Percentiles rank a stretch among this genome's conserved stretches.
These are phyloP conservation scores for Pogoniulus pusillus DNA, from an alignment of 2,797 vertebrate species.

Conservation along the genomic window DNA sequence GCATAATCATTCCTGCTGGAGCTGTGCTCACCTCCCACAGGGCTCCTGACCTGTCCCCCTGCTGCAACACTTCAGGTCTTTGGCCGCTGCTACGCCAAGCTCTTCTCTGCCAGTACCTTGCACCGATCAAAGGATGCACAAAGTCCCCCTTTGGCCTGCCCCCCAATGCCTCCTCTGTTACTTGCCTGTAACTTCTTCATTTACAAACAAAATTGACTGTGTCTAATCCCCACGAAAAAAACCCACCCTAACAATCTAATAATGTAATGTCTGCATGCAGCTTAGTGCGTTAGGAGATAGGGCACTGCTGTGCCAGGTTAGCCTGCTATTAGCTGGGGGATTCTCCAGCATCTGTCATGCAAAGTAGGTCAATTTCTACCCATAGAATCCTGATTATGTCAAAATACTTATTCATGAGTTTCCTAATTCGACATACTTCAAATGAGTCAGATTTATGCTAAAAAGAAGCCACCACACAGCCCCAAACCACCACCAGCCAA, in stretches of 20 bases:
- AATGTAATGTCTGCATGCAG: slow-evolving; percentile 62
- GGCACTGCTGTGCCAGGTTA: slow-evolving; percentile 71
- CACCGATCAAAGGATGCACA: background rate
- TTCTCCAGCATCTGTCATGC: slow-evolving; percentile 70
- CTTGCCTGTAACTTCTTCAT: slow-evolving; percentile 18
- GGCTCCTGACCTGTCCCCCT: background rate
- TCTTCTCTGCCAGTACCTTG: background rate
- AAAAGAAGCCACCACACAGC: background rate
- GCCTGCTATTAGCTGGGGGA: slow-evolving; percentile 69
- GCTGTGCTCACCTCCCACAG: background rate
- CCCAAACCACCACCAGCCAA: background rate
- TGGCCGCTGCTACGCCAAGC: background rate
- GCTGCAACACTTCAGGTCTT: background rate
- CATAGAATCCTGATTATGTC: slow-evolving; percentile 76
- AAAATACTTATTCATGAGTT: slow-evolving; percentile 77
- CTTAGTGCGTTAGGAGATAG: slow-evolving; percentile 52
- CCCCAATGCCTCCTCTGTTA: background rate
- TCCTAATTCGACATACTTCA: slow-evolving; percentile 72
- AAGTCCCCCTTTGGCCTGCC: background rate
- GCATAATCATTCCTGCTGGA: background rate
- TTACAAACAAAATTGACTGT: slow-evolving; percentile 62
- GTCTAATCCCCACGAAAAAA: slow-evolving; percentile 35
- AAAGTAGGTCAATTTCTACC: slow-evolving; percentile 77
- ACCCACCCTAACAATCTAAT: slow-evolving; percentile 31
- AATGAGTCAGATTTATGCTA: slow-evolving; percentile 63